These are phyloP conservation scores for Melinopterus prodromus DNA, from an alignment of 2,888 invertebrate species.

Conservation along the genomic window DNA sequence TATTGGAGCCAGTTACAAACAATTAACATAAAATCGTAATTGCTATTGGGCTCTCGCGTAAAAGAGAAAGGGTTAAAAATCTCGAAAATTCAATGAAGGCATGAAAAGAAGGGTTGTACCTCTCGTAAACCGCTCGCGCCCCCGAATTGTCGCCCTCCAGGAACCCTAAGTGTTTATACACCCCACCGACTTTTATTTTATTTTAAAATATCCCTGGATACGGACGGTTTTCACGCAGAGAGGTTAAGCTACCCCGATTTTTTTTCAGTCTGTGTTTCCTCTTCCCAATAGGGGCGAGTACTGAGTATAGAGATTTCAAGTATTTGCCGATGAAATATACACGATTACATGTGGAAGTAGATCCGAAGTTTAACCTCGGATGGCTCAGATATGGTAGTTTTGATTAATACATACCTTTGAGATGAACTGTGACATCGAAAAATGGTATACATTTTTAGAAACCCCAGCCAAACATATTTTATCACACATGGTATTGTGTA, in stretches of 20 bases:
- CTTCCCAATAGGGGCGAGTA: neutral
- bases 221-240: neutral
- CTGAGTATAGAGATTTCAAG: neutral
- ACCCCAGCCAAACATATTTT: too few species aligned
- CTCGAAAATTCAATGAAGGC: constrained; percentile 56
- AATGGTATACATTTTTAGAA: too few species aligned
- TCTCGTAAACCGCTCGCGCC: constrained; percentile 4
- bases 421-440: too few species aligned
- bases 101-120: constrained; percentile 48
- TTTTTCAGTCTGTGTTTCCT: neutral
- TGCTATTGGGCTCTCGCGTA: constrained; percentile 38
- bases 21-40: constrained; percentile 56
- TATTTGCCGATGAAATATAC: neutral
- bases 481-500: too few species aligned
- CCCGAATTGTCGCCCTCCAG: neutral
- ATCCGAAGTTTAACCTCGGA: too few species aligned
- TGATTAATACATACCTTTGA: too few species aligned
- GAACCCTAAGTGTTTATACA: neutral
- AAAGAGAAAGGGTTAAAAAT: constrained; percentile 49
- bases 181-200: neutral
- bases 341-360: too few species aligned
- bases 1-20: constrained; percentile 53
- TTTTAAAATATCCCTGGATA: neutral
- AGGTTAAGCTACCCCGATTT: neutral
- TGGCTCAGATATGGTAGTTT: too few species aligned